Base-by-base conservation (phyloP, 2,888 invertebrate species). In the Synergus gifuensis region DNA sequence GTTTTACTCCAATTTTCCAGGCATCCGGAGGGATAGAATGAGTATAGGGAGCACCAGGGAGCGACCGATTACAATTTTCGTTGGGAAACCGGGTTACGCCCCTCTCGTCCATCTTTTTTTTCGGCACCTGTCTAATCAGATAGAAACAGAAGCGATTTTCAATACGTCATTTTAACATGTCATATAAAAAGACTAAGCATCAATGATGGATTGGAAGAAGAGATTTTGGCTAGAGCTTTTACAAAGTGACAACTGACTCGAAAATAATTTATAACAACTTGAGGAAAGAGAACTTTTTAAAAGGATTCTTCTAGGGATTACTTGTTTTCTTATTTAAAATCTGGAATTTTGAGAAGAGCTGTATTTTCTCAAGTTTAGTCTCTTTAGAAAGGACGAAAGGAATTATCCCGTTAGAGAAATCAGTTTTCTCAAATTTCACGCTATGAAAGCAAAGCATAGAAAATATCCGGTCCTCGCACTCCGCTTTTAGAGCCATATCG, bases 1-100 rank as follows among this genome's bases (percentile, higher is more conserved):
- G 87, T 82, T 82, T 81, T 83, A 85, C 83, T 87, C 84, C 81
- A 86, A 82, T 84, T 86, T 85, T 77, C 69, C 42, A 76, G n/a
- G 77, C 77, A 64, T 60, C 54, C 60, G 12, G 3, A 42, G 28
- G 36, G 58, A 22, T 40, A 64, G 58, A 42, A 66, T 28, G 46
- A 46, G 49, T 76, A 76, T 22, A 64, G 76, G 76, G 80, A 78
- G 44, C 46, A 64, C 49, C 76, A 62, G n/a, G 22, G 67, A 12
- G 40, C 14, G 77, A 60, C 44, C 64, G 14, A 64, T 28, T 63
- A 78, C 67, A 46, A 69, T 36, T 14, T 49, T 78, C 42, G 44
- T 54, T 63, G 78, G 54, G 49, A 84, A 83, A 84, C 83, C 82
- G 79, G 84, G 85, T 85, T 83, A 84, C 84, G 79, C 78, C 80